Percentiles rank a stretch among this genome's conserved stretches.
Evolutionary conservation across 2,113 vertebrate species (phyloP).

Genomic region (Psilopogon haemacephalus): DNA sequence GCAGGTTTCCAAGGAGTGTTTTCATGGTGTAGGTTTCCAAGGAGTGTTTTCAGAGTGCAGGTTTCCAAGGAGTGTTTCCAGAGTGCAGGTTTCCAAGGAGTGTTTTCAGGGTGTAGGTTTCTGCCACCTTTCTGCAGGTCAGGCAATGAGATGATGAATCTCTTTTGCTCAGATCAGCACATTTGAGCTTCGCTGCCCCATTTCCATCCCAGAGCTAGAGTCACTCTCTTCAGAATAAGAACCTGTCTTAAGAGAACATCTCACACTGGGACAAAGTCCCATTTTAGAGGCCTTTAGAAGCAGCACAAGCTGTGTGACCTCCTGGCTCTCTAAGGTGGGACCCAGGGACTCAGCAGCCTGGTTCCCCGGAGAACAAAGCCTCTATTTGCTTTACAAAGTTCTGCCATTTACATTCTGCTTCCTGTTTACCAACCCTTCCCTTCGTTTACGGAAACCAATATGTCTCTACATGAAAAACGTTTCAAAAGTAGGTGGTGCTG

Average conservation of each 20-base stretch:
- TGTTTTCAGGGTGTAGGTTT: neutral
- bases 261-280: neutral
- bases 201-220: neutral
- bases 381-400: neutral
- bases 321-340: neutral
- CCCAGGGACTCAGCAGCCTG: neutral
- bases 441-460: neutral
- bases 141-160: neutral
- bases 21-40: neutral
- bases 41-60: neutral
- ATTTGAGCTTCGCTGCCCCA: neutral
- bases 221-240: rapidly evolving
- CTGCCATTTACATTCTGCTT: neutral
- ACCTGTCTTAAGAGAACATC: neutral
- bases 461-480: neutral
- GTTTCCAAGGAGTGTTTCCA: neutral
- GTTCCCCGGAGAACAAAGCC: neutral
- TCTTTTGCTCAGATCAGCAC: neutral
- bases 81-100: neutral
- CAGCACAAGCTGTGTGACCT: neutral
- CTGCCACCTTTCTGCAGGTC: neutral
- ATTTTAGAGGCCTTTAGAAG: neutral
- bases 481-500: conserved; percentile 50
- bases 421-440: neutral
- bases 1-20: neutral